Evolutionary conservation across 2,888 invertebrate species (phyloP).

Genomic region (Rhagophthalmus giganteus): DNA sequence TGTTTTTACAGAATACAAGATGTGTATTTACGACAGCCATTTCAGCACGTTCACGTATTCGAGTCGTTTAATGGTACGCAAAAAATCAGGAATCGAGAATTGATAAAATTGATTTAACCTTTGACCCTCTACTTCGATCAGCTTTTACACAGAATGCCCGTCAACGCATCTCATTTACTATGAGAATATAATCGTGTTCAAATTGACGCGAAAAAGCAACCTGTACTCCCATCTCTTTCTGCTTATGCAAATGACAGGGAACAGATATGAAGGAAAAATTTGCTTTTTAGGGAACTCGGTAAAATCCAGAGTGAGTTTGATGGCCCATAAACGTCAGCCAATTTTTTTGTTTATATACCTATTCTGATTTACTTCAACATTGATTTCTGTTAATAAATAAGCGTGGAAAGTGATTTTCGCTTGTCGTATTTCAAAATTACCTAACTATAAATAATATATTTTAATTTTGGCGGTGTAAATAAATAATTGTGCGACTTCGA

Average conservation of each 20-base stretch:
- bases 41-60: slow-evolving; percentile 38
- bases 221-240: slow-evolving; percentile 23
- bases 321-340: slow-evolving; percentile 51
- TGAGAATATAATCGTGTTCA: slow-evolving; percentile 32
- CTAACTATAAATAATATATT: too few species aligned
- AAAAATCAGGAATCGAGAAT: slow-evolving; percentile 40
- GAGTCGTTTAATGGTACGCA: slow-evolving; percentile 37
- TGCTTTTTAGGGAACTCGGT: slow-evolving; percentile 19
- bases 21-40: slow-evolving; percentile 37
- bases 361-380: slow-evolving; percentile 52
- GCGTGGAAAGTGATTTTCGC: slow-evolving; percentile 48
- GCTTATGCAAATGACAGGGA: slow-evolving; percentile 31
- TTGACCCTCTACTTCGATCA: slow-evolving; percentile 34
- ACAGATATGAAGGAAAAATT: slow-evolving; percentile 24
- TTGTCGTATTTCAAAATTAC: slow-evolving; percentile 5
- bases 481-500: too few species aligned
- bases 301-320: slow-evolving; percentile 49
- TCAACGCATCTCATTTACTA: slow-evolving; percentile 41
- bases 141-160: slow-evolving; percentile 43
- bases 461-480: too few species aligned
- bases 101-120: slow-evolving; percentile 41
- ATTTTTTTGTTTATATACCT: slow-evolving; percentile 42
- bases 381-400: slow-evolving; percentile 52
- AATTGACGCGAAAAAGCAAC: slow-evolving; percentile 29
- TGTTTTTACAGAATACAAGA: slow-evolving; percentile 35